Base-by-base conservation (phyloP, 2,113 vertebrate species). In the Heteronetta atricapilla region DNA sequence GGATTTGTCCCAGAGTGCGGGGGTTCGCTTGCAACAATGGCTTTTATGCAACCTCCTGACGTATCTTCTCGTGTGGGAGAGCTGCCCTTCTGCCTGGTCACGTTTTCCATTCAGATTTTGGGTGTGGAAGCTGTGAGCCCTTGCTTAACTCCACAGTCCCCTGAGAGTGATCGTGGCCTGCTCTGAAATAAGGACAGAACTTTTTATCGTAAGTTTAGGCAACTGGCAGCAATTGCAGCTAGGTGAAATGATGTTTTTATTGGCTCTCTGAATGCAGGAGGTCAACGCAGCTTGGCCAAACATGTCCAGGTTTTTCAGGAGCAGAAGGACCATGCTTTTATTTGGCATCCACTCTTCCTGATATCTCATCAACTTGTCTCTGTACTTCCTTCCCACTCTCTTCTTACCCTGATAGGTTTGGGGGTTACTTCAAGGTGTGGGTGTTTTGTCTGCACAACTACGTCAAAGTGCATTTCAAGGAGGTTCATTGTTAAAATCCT, bases 211-310 rank as follows among this genome's bases (percentile, higher is more conserved):
- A 90, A 83, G 34, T 88, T 95, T 83, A 86, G 72, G 90, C 92
- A 96, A 93, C 53, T 2, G 3, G 62, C 69, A 87, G 69, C 50
- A 92, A 87, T 73, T 85, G 33, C 44, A 88, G 40, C 92, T 93
- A 92, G 90, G 95, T 91, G 80, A 88, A 94, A 94, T 93, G 63
- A 74, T 93, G 95, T 90, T 96, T 88, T 90, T 81, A 44, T 92
- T 94, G 90, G 92, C 86, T 74, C 50, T 68, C 44, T 80, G 58
- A 36, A 13, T 58, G 60, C 44, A 70, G 75, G 68, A 82, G 86
- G 72, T 90, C 75, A 77, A 29, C 26, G 31, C 11, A 92, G 17
- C 44, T 78, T 59, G 68, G 56, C 60, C 86, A 90, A 82, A 81
- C 29, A 9, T 46, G 36, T 75, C 88, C 72, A 77, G 55, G 88